A percentile compares a stretch with the other conserved stretches of the same genome.
These are phyloP conservation scores for Empidonax traillii DNA, from an alignment of 2,113 vertebrate genomes.

Conservation along the genomic window DNA sequence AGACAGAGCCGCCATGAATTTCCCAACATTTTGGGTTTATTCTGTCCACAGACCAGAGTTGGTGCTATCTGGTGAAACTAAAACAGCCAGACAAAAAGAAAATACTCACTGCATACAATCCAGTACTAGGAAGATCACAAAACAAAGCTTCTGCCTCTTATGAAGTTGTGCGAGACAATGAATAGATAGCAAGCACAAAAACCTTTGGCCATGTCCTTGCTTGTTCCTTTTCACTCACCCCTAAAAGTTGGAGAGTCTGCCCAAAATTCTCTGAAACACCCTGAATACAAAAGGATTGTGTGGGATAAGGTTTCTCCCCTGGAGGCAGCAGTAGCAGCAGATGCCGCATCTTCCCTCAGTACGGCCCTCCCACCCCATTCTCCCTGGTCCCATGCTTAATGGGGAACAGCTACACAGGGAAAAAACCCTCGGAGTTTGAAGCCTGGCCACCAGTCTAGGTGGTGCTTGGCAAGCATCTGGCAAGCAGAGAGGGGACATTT, in stretches of 20 bases:
- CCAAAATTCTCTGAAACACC: neutral
- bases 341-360: neutral
- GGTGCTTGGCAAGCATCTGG: neutral
- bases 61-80: neutral
- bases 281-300: neutral
- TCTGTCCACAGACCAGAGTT: neutral
- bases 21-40: neutral
- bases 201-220: neutral
- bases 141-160: neutral
- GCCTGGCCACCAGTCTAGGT: neutral
- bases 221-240: neutral
- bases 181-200: neutral
- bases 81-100: neutral
- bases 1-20: neutral
- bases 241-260: neutral
- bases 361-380: neutral
- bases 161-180: neutral
- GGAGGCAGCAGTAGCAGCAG: neutral
- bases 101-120: neutral
- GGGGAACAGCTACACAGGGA: neutral
- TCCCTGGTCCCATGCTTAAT: neutral
- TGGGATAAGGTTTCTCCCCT: neutral
- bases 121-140: neutral
- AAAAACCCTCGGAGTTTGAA: neutral
- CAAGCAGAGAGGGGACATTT: neutral